Conservation (phyloP, 2,888 invertebrate genomes). For the Hemistola chrysoprasaria region DNA sequence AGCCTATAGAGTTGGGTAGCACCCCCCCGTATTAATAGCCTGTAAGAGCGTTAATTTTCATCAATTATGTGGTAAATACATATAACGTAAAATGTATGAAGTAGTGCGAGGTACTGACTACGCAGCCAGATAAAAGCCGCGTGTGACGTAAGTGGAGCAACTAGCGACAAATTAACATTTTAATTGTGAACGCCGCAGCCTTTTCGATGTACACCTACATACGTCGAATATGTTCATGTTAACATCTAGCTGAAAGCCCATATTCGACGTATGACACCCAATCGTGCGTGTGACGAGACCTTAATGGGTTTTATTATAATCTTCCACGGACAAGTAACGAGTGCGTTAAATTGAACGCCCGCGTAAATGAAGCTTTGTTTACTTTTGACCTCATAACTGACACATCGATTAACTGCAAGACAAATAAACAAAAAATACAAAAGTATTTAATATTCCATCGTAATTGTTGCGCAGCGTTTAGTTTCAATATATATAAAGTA, state of each 20-base stretch:
- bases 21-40: background rate
- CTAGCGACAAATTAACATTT: constrained; percentile 62
- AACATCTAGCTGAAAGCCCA: constrained; percentile 48
- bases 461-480: too few relatives aligned
- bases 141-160: constrained; percentile 29
- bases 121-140: constrained; percentile 24
- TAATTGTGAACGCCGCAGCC: constrained; percentile 57
- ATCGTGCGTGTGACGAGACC: constrained; percentile 63
- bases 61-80: constrained; percentile 4
- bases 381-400: constrained; percentile 16
- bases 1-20: background rate
- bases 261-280: constrained; percentile 51
- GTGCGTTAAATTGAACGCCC: constrained; percentile 52
- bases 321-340: constrained; percentile 45
- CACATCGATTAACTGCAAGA: constrained; percentile 31
- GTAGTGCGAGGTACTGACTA: constrained; percentile 1
- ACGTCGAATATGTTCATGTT: too few relatives aligned
- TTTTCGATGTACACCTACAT: constrained; percentile 38
- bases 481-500: too few relatives aligned
- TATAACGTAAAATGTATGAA: constrained; percentile 8
- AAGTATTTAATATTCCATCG: too few relatives aligned
- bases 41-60: constrained; percentile 5
- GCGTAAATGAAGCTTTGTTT: constrained; percentile 18
- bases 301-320: constrained; percentile 72
- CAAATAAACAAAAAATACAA: background rate